phyloP scores from a whole-genome alignment of 2,113 vertebrate species.

The Rallus limicola region DNA sequence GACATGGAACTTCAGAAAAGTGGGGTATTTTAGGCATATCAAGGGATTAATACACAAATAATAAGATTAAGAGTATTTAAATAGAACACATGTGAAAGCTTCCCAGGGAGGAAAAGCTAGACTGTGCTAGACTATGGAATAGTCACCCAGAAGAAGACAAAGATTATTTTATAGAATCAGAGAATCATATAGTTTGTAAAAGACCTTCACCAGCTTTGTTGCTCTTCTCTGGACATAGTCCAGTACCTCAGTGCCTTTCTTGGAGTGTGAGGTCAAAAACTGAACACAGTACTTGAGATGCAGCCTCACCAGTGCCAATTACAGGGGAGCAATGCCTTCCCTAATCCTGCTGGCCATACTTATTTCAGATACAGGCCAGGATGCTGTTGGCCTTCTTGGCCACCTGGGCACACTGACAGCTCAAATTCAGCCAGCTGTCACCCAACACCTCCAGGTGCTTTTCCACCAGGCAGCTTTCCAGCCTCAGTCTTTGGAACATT shows the following conservation, averaged over 20 bases:
- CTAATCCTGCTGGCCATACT: too few relatives aligned
- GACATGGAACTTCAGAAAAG: neutral
- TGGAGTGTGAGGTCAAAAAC: too few relatives aligned
- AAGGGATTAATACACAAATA: neutral
- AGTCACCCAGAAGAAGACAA: neutral
- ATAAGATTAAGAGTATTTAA: neutral
- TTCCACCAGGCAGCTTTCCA: neutral
- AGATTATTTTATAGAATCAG: neutral
- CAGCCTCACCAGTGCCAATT: too few relatives aligned
- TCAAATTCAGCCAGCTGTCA: neutral
- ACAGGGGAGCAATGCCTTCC: too few relatives aligned
- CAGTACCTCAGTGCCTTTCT: too few relatives aligned
- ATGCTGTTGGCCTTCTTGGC: too few relatives aligned
- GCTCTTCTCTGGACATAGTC: too few relatives aligned
- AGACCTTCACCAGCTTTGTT: too few relatives aligned
- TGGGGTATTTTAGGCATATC: neutral
- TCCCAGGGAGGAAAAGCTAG: neutral
- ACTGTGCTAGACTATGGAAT: neutral
- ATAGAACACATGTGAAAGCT: neutral
- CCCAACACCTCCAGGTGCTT: neutral
- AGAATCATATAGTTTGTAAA: too few relatives aligned
- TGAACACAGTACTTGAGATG: too few relatives aligned
- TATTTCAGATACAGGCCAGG: too few relatives aligned
- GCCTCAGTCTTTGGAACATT: neutral
- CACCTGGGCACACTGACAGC: neutral